These are phyloP conservation scores for Cryptoprocta ferox DNA, from an alignment of 2,797 vertebrate genomes.

Conservation along the genomic window DNA sequence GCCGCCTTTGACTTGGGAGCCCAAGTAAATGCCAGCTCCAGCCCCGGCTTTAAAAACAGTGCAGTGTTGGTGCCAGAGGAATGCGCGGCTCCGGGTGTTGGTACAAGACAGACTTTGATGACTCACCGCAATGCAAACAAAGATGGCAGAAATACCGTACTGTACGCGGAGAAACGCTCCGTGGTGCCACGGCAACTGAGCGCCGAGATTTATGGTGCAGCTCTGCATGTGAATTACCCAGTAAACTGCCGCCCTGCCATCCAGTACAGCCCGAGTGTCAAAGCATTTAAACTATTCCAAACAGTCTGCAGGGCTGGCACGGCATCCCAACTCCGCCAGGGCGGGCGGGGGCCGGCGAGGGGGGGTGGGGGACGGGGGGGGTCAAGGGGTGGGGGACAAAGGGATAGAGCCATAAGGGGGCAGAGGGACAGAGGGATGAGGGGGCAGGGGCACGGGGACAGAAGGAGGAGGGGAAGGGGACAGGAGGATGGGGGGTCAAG, in stretches of 20 bases:
- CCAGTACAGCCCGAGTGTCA: slow-evolving; percentile 87
- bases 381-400: rapidly evolving
- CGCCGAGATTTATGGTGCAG: slow-evolving; percentile 87
- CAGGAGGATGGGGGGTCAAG: no score
- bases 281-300: slow-evolving; percentile 90
- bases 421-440: neutral
- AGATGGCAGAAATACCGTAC: slow-evolving; percentile 91
- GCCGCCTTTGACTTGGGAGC: slow-evolving; percentile 90
- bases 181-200: slow-evolving; percentile 87
- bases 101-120: slow-evolving; percentile 92
- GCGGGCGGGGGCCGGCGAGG: neutral
- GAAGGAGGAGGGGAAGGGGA: neutral
- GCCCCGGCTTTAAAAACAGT: slow-evolving; percentile 86
- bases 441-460: no score
- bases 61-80: slow-evolving; percentile 88
- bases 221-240: slow-evolving; percentile 90
- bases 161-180: slow-evolving; percentile 86
- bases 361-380: rapidly evolving
- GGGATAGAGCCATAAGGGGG: neutral
- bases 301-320: slow-evolving; percentile 88
- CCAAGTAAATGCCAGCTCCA: slow-evolving; percentile 88
- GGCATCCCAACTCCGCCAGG: slow-evolving; percentile 82
- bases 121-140: slow-evolving; percentile 92
- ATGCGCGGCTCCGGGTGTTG: slow-evolving; percentile 88
- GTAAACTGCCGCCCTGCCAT: slow-evolving; percentile 86